Evolutionary conservation across 1,140 invertebrate species (phyloP).

Genomic region (Sarcophaga bullata): DNA sequence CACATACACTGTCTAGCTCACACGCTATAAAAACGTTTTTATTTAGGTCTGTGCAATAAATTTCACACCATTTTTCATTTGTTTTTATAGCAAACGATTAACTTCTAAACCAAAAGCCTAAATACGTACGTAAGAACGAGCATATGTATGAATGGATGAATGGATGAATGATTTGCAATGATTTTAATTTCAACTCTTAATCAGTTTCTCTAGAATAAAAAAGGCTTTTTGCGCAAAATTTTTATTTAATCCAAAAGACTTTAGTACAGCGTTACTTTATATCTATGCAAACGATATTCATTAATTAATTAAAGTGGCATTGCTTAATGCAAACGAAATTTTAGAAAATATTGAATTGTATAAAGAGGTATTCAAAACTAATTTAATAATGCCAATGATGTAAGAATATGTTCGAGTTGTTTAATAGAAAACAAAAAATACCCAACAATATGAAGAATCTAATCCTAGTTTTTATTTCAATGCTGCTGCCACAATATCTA

Average conservation of each 20-base stretch:
- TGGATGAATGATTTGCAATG: background rate
- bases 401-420: conserved; percentile 20
- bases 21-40: background rate
- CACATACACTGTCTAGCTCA: background rate
- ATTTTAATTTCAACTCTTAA: no score
- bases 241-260: no score
- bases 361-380: conserved; percentile 29
- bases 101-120: background rate
- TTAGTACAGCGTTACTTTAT: no score
- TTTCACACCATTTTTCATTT: background rate
- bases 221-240: no score
- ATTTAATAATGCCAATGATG: conserved; percentile 40
- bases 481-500: background rate
- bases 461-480: background rate
- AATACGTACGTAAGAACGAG: background rate
- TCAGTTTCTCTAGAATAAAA: no score
- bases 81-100: background rate
- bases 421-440: background rate
- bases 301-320: no score
- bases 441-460: background rate
- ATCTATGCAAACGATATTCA: no score
- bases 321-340: no score
- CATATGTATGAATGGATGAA: no score
- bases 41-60: background rate
- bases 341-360: no score